Conservation (phyloP, 2,888 invertebrate species). For the Thysanoteuthis rhombus region DNA sequence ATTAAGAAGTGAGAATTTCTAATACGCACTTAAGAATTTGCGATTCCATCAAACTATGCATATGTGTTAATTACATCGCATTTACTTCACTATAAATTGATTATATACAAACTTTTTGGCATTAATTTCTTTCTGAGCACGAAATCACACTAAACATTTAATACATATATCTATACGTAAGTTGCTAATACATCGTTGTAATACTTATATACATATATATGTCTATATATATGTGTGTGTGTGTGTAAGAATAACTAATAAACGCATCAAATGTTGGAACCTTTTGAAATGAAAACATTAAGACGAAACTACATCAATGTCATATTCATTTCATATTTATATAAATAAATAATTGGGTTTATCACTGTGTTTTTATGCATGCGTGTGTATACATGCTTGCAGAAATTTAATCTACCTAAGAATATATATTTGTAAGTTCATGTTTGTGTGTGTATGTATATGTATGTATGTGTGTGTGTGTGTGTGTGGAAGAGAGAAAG, state of each 20-base stretch:
- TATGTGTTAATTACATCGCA: not conserved
- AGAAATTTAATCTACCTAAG: too few relatives aligned
- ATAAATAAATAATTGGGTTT: too few relatives aligned
- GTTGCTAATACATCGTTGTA: too few relatives aligned
- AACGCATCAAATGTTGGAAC: not conserved
- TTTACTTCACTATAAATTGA: not conserved
- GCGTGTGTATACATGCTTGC: too few relatives aligned
- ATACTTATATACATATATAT: not conserved
- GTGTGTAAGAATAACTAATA: not conserved
- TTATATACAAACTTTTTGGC: not conserved
- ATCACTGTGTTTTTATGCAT: too few relatives aligned
- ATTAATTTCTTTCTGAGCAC: not conserved
- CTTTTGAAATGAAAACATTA: not conserved
- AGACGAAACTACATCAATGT: too few relatives aligned
- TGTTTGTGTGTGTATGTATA: too few relatives aligned
- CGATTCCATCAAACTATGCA: not conserved
- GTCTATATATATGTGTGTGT: not conserved
- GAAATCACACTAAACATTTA: not conserved
- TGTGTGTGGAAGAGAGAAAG: too few relatives aligned
- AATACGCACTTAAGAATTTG: not conserved
- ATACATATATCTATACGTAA: not conserved
- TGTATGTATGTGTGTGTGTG: too few relatives aligned
- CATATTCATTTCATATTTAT: too few relatives aligned
- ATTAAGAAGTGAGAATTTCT: not conserved
- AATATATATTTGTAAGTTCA: too few relatives aligned